These are phyloP conservation scores for Shinisaurus crocodilurus DNA, from an alignment of 2,113 vertebrate genomes.

Conservation along the genomic window DNA sequence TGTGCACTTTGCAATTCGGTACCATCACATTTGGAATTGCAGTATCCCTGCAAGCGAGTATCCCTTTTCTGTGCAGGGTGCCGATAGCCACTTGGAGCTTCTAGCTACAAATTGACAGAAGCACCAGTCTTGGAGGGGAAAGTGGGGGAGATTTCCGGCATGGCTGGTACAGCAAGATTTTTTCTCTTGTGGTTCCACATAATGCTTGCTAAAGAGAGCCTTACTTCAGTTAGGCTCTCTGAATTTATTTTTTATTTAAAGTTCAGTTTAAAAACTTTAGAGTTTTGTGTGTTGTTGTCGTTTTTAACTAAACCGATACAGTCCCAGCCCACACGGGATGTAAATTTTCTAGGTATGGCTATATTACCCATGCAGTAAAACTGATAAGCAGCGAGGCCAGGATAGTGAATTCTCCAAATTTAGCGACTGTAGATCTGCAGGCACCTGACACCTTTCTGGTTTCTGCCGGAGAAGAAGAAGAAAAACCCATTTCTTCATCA, in stretches of 20 bases:
- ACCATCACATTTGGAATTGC: constrained; percentile 46
- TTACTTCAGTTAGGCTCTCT: background rate
- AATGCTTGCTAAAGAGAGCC: too few relatives aligned
- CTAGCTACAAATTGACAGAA: background rate
- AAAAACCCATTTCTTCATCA: background rate
- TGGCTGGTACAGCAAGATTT: background rate
- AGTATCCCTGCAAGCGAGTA: background rate
- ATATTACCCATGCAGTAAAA: background rate
- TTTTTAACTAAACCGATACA: too few relatives aligned
- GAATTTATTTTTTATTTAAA: background rate
- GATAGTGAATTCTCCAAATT: background rate
- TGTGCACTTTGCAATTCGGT: constrained; percentile 35
- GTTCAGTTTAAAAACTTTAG: background rate
- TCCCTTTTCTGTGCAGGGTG: constrained; percentile 45
- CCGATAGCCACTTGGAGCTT: background rate
- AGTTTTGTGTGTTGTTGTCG: background rate
- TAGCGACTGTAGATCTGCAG: background rate
- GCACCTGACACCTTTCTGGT: background rate
- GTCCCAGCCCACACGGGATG: too few relatives aligned
- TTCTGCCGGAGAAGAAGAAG: background rate
- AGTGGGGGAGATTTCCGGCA: background rate
- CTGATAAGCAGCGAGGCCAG: background rate
- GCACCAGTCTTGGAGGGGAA: background rate
- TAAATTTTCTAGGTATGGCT: background rate
- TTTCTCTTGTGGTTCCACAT: background rate